phyloP scores from a whole-genome alignment of 1,140 invertebrate species.

The Panagrolaimus sp. region DNA sequence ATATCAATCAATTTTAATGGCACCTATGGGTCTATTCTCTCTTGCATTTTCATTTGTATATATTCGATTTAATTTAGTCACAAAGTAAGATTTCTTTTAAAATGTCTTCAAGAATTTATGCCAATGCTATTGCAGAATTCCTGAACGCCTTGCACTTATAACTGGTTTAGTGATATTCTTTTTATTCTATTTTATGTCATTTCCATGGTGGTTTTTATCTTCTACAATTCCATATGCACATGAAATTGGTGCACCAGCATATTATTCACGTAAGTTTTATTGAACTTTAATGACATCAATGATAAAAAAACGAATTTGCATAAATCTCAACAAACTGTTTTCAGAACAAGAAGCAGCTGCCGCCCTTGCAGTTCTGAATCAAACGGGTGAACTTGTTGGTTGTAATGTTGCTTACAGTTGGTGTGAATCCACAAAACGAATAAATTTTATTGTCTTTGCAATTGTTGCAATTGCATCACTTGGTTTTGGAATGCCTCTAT shows the following conservation, averaged over 20 bases:
- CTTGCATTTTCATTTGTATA: neutral
- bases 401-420: conserved; percentile 4
- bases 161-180: neutral
- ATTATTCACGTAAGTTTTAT: conserved; percentile 13
- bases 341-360: conserved; percentile 1
- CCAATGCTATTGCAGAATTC: too few relatives aligned
- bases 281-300: too few relatives aligned
- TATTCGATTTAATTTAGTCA: neutral
- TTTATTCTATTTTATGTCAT: neutral
- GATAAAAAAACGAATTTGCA: too few relatives aligned
- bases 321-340: neutral
- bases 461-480: neutral
- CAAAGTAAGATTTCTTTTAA: neutral
- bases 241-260: neutral
- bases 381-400: conserved; percentile 1
- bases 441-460: conserved; percentile 6
- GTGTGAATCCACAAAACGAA: conserved; percentile 1
- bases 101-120: neutral
- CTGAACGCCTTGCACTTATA: neutral
- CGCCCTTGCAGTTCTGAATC: neutral
- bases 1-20: neutral
- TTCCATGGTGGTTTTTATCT: conserved; percentile 8
- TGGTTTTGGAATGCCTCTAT: conserved; percentile 9
- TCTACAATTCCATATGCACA: conserved; percentile 5
- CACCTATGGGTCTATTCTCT: too few relatives aligned